Evolutionary conservation across 2,113 vertebrate species (phyloP), one percentile per base, ranked within the genome.

Genomic region (Xyliphius kryptos): DNA sequence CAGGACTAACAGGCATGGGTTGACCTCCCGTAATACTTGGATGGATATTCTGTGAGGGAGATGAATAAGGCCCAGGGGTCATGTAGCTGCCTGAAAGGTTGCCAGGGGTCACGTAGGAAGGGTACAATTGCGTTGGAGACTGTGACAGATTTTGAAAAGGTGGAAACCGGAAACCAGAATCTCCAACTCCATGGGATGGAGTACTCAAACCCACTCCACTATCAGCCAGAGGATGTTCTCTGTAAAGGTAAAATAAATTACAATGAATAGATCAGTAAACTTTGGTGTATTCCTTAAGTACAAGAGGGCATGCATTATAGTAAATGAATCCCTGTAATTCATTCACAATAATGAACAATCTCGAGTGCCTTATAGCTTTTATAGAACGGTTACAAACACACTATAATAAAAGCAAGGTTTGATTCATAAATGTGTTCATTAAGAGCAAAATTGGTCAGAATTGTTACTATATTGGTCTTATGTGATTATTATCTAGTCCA

Each of bases 131-230:
- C 59, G 73, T 87, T 79, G 77, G 80, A 56, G 68, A 84, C 59
- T 41, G 82, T 71, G 56, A 79, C 17, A 66, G n/a, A 47, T 69
- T 83, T 52, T 84, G 83, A 41, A 86, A 83, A 1, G 83, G 77
- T 70, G 91, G 92, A 0, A 88, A 88, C 38, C 77, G 84, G 78
- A 90, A 90, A 60, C 84, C 70, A 0, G 89, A 86, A 70, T 95
- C 93, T 41, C 82, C 72, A 11, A 77, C 79, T 51, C 82, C 64
- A 11, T 89, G 89, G 54, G 87, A 87, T 36, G 86, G 87, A 0
- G 85, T 85, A 79, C 87, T 83, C 0, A 81, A 76, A 0, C 80
- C 86, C 58, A 87, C 79, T 11, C 84, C 88, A 74, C 82, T 88
- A 49, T 93, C 92, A 5, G 62, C 69, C 0, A 84, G 80, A 0